Evolutionary conservation across 2,113 vertebrate species (phyloP).

Genomic region (Mobula birostris): DNA sequence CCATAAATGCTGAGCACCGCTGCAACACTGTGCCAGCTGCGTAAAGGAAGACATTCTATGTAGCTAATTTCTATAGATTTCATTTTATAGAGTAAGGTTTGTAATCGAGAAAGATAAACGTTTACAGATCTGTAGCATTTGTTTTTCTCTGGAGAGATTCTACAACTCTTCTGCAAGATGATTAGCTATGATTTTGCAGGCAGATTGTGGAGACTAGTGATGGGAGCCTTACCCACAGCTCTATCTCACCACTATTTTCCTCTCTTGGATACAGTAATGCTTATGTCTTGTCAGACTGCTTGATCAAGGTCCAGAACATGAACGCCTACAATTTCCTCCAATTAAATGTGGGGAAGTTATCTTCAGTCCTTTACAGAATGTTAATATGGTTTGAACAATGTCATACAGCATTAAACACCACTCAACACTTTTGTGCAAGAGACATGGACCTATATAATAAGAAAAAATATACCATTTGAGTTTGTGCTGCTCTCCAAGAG

Average conservation of each 20-base stretch:
- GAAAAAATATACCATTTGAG: background rate
- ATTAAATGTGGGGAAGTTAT: background rate
- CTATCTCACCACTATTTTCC: background rate
- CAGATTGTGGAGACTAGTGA: background rate
- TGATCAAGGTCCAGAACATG: background rate
- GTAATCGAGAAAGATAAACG: background rate
- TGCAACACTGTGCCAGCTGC: no score
- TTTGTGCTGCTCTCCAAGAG: background rate
- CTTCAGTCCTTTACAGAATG: background rate
- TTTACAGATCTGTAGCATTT: constrained; percentile 12
- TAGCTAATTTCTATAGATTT: background rate
- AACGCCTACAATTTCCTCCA: background rate
- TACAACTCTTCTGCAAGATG: background rate
- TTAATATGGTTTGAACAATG: background rate
- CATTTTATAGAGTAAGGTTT: background rate
- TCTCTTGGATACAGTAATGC: background rate
- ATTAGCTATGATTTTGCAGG: constrained; percentile 19
- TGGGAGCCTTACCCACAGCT: background rate
- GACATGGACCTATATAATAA: background rate
- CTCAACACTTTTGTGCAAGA: background rate
- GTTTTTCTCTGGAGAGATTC: background rate
- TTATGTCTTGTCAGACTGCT: background rate
- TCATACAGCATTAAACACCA: background rate
- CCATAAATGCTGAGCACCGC: background rate
- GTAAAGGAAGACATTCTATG: background rate